A percentile compares a stretch with the other conserved stretches of the same genome.
phyloP scores from a whole-genome alignment of 2,888 invertebrate genomes.

The Aplocera efformata region DNA sequence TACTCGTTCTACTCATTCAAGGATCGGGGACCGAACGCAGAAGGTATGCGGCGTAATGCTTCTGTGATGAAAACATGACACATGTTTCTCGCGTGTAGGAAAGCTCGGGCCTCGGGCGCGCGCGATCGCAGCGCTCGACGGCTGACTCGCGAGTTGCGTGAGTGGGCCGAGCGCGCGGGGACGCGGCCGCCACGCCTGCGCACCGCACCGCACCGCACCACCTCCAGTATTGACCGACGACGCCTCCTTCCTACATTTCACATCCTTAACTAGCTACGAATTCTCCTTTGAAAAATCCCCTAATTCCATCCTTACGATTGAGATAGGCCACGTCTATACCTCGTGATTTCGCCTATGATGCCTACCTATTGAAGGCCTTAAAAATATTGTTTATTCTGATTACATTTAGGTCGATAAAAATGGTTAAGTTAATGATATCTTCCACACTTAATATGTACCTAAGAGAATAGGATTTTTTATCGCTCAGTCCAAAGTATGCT shows the following conservation, averaged over 20 bases:
- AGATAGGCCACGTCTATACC: slow-evolving; percentile 65
- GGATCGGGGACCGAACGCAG: slow-evolving; percentile 38
- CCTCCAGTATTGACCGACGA: slow-evolving; percentile 79
- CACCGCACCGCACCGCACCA: slow-evolving; percentile 69
- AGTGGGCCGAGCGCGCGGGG: slow-evolving; percentile 54
- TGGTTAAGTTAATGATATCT: slow-evolving; percentile 7
- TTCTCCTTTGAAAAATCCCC: slow-evolving; percentile 75
- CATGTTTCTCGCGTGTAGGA: slow-evolving; percentile 62
- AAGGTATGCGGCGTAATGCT: slow-evolving; percentile 53
- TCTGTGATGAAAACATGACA: slow-evolving; percentile 77
- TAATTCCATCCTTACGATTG: slow-evolving; percentile 65
- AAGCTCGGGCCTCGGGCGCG: slow-evolving; percentile 46
- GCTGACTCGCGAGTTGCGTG: slow-evolving; percentile 76
- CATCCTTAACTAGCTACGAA: slow-evolving; percentile 77
- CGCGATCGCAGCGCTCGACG: slow-evolving; percentile 75
- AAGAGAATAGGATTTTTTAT: slow-evolving; percentile 16
- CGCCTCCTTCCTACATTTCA: slow-evolving; percentile 78
- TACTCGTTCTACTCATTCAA: slow-evolving; percentile 56
- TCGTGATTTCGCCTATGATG: slow-evolving; percentile 37
- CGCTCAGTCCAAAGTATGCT: slow-evolving; percentile 20
- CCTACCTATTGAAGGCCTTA: too few relatives aligned
- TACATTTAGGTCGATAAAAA: slow-evolving; percentile 7
- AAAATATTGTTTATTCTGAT: not conserved
- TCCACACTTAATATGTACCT: slow-evolving; percentile 4
- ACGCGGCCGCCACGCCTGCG: slow-evolving; percentile 67